These are phyloP conservation scores for Xiphophorus hellerii DNA, from an alignment of 2,113 vertebrate species.

Conservation along the genomic window DNA sequence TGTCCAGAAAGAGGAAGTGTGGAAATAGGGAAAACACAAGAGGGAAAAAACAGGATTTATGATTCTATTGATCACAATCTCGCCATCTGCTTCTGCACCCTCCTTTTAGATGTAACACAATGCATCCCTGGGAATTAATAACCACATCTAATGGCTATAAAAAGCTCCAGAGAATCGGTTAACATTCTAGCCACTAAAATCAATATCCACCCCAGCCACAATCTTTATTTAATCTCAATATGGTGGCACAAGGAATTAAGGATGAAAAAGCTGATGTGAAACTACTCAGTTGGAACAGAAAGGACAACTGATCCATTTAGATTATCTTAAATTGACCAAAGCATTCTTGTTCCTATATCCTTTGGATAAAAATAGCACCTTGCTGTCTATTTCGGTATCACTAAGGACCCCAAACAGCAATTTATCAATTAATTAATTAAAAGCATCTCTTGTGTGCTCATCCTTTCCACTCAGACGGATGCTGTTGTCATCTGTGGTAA, in stretches of 20 bases:
- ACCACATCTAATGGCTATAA: conserved; percentile 77
- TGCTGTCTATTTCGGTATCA: conserved; percentile 37
- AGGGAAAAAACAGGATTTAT: conserved; percentile 54
- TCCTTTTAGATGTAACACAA: conserved; percentile 74
- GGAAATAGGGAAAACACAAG: conserved; percentile 22
- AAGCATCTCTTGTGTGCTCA: conserved; percentile 52
- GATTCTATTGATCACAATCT: conserved; percentile 73
- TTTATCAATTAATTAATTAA: conserved; percentile 68
- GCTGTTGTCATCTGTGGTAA: conserved; percentile 62
- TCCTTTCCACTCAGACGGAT: conserved; percentile 39
- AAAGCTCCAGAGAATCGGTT: conserved; percentile 69
- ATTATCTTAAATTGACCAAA: conserved; percentile 30
- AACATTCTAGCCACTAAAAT: conserved; percentile 67
- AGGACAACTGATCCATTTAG: conserved; percentile 12
- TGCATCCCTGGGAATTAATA: conserved; percentile 73
- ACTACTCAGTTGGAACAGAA: conserved; percentile 33
- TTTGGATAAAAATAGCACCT: conserved; percentile 32
- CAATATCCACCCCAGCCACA: conserved; percentile 70
- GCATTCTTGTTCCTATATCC: not conserved
- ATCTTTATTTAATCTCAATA: conserved; percentile 74
- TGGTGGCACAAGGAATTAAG: conserved; percentile 69
- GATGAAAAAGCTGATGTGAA: conserved; percentile 50
- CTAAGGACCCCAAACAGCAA: conserved; percentile 51
- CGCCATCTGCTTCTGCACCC: conserved; percentile 50
- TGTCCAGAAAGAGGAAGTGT: conserved; percentile 31